Evolutionary conservation across 1,140 invertebrate species (phyloP).

Genomic region (Hydropsyche tenuis): DNA sequence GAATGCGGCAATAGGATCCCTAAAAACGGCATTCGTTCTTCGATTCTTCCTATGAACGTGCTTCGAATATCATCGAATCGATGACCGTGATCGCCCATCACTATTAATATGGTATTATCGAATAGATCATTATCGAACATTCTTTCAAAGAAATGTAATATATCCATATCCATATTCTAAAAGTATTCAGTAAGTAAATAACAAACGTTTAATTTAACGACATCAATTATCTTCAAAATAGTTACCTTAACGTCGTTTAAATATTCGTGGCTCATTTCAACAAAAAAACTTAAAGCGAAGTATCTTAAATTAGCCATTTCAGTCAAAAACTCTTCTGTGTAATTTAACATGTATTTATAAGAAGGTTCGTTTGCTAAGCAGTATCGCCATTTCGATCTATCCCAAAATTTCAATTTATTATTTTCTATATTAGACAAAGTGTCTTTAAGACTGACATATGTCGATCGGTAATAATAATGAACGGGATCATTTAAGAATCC

Average conservation of each 20-base stretch:
- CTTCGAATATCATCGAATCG: conserved; percentile 75
- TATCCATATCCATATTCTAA: conserved; percentile 56
- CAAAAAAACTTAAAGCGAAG: conserved; percentile 48
- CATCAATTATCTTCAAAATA: too few species aligned
- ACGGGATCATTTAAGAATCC: conserved; percentile 46
- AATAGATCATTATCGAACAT: conserved; percentile 65
- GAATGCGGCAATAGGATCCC: conserved; percentile 71
- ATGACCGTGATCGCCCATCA: conserved; percentile 86
- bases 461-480: conserved; percentile 46
- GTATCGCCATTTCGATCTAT: conserved; percentile 45
- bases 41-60: conserved; percentile 76
- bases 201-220: too few species aligned
- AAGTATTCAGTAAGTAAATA: too few species aligned
- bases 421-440: conserved; percentile 36
- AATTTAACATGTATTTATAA: conserved; percentile 47
- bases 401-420: conserved; percentile 46
- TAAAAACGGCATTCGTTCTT: conserved; percentile 79
- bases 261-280: conserved; percentile 49
- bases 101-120: conserved; percentile 77
- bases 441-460: conserved; percentile 42
- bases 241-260: conserved; percentile 46
- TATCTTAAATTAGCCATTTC: conserved; percentile 47
- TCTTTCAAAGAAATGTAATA: conserved; percentile 58
- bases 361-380: conserved; percentile 46
- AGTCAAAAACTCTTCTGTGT: conserved; percentile 47